Conservation (phyloP, 2,888 invertebrate genomes). For the Amiota minor region DNA sequence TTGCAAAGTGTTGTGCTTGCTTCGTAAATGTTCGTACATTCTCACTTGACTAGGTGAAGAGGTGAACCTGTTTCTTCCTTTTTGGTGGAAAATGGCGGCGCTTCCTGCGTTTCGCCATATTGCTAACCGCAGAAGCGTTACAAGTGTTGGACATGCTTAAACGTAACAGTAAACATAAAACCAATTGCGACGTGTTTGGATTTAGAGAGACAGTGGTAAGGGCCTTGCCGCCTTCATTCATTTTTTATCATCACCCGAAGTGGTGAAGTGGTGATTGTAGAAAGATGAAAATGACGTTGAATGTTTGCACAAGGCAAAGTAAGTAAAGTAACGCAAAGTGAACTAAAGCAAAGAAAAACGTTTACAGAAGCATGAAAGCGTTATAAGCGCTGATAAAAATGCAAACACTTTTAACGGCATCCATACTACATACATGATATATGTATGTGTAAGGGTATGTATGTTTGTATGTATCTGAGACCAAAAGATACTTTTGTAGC, state of each 20-base stretch:
- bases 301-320: conserved; percentile 34
- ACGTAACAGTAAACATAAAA: conserved; percentile 6
- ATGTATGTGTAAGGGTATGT: background rate
- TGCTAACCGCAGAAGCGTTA: conserved; percentile 3
- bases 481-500: conserved; percentile 23
- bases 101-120: conserved; percentile 7
- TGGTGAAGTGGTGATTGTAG: conserved; percentile 46
- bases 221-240: background rate
- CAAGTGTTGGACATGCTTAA: conserved; percentile 28
- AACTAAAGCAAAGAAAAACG: conserved; percentile 27
- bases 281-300: conserved; percentile 28
- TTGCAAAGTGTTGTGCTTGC: background rate
- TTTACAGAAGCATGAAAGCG: conserved; percentile 37
- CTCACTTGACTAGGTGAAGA: too few species aligned
- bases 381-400: conserved; percentile 54
- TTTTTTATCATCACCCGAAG: conserved; percentile 30
- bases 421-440: conserved; percentile 32
- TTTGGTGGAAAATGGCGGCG: conserved; percentile 10
- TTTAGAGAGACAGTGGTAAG: background rate
- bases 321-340: conserved; percentile 24
- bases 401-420: conserved; percentile 57
- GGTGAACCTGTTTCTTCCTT: too few species aligned
- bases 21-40: too few species aligned
- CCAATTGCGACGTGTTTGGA: background rate
- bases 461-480: background rate